phyloP scores from a whole-genome alignment of 2,113 vertebrate species.

The Dissostichus mawsoni region DNA sequence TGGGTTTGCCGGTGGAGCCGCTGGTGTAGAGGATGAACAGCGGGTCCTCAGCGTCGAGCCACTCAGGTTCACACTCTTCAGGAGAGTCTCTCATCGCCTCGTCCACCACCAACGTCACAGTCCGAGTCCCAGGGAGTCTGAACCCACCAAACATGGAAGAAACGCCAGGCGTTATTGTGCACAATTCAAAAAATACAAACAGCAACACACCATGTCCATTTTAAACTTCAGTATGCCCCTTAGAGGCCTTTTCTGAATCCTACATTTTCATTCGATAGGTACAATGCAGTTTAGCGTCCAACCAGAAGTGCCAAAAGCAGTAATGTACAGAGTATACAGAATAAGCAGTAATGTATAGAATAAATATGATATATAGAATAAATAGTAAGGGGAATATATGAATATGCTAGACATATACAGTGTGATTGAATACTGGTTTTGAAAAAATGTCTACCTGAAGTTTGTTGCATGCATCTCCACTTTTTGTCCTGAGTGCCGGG shows the following conservation, averaged over 20 bases:
- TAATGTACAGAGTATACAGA: neutral
- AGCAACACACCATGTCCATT: neutral
- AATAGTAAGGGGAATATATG: neutral
- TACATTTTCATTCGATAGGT: too few species aligned
- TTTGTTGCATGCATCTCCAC: slow-evolving; percentile 69
- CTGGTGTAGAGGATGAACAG: slow-evolving; percentile 90
- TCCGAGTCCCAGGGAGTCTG: slow-evolving; percentile 83
- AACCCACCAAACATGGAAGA: slow-evolving; percentile 5
- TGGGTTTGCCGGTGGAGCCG: slow-evolving; percentile 88
- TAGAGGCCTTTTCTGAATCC: too few species aligned
- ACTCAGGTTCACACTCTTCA: slow-evolving; percentile 86
- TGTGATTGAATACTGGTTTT: neutral
- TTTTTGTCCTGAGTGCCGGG: slow-evolving; percentile 64
- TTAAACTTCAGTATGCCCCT: neutral
- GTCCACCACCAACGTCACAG: slow-evolving; percentile 86
- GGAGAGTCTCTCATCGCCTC: slow-evolving; percentile 75
- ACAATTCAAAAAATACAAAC: neutral
- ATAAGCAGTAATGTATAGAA: neutral
- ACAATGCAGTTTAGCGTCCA: too few species aligned
- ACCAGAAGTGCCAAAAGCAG: too few species aligned
- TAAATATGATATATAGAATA: neutral
- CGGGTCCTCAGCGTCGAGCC: slow-evolving; percentile 87
- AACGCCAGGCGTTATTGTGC: slow-evolving; percentile 8
- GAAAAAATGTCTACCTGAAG: slow-evolving; percentile 73
- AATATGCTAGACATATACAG: neutral